phyloP scores from a whole-genome alignment of 2,797 vertebrate species.

The Enteromius afrohamiltoni region DNA sequence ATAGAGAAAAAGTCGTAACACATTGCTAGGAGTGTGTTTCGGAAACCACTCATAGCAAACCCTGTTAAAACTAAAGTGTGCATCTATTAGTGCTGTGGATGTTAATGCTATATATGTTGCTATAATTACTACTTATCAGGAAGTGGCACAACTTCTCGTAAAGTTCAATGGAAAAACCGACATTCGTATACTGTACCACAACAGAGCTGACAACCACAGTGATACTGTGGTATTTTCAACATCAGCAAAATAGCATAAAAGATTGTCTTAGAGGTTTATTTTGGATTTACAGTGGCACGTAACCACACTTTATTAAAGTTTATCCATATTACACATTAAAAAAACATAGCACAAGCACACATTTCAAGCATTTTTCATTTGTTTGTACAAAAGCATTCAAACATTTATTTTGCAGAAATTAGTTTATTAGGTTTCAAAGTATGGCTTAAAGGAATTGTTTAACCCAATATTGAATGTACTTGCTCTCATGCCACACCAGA shows the following conservation, averaged over 20 bases:
- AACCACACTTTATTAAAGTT: not conserved
- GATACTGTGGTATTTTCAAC: not conserved
- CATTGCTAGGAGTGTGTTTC: not conserved
- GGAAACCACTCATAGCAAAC: not conserved
- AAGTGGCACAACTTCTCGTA: conserved; percentile 25
- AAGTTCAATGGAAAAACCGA: conserved; percentile 38
- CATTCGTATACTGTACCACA: conserved; percentile 4
- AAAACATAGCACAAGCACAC: not conserved
- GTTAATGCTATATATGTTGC: not conserved
- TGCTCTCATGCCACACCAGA: not conserved
- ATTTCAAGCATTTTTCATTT: not conserved
- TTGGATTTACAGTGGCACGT: not conserved
- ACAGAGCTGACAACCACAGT: conserved; percentile 14
- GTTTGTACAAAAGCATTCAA: not conserved
- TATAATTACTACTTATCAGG: conserved; percentile 13
- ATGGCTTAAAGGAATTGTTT: not conserved
- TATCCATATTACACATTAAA: not conserved
- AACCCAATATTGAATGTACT: not conserved
- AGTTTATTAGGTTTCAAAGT: not conserved
- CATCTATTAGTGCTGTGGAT: not conserved
- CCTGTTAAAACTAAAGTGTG: not conserved
- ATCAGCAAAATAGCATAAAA: not conserved
- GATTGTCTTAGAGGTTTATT: not conserved
- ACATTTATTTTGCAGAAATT: not conserved
- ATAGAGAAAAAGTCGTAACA: not conserved